Conservation (phyloP, 2,797 vertebrate species). For the Chelon labrosus region DNA sequence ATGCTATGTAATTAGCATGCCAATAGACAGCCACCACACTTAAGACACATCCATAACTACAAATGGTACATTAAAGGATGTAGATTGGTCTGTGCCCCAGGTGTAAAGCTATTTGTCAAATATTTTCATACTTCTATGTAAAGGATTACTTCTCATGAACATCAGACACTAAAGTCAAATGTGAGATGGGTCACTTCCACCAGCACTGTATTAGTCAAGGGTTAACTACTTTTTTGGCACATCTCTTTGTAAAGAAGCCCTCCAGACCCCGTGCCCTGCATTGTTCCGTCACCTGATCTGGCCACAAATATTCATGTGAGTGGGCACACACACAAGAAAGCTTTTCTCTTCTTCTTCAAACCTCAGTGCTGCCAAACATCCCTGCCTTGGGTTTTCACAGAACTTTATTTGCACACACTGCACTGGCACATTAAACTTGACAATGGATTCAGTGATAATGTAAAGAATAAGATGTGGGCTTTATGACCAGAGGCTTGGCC, state of each 20-base stretch:
- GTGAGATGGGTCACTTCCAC: constrained; percentile 9
- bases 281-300: constrained; percentile 52
- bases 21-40: no score
- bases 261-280: constrained; percentile 16
- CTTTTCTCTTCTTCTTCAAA: constrained; percentile 57
- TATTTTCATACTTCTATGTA: neutral
- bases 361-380: constrained; percentile 39
- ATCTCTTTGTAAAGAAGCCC: constrained; percentile 21
- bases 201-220: neutral
- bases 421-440: neutral
- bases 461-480: neutral
- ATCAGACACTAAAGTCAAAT: constrained; percentile 1
- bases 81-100: no score
- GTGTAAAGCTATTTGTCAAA: no score
- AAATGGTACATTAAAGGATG: no score
- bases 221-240: constrained; percentile 12
- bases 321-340: constrained; percentile 50
- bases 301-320: constrained; percentile 50
- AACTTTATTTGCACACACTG: constrained; percentile 16
- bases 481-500: neutral
- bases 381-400: constrained; percentile 14
- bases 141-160: neutral
- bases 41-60: no score
- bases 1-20: no score
- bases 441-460: constrained; percentile 15